Conservation (phyloP, 2,113 vertebrate species). For the Charadrius vociferus region DNA sequence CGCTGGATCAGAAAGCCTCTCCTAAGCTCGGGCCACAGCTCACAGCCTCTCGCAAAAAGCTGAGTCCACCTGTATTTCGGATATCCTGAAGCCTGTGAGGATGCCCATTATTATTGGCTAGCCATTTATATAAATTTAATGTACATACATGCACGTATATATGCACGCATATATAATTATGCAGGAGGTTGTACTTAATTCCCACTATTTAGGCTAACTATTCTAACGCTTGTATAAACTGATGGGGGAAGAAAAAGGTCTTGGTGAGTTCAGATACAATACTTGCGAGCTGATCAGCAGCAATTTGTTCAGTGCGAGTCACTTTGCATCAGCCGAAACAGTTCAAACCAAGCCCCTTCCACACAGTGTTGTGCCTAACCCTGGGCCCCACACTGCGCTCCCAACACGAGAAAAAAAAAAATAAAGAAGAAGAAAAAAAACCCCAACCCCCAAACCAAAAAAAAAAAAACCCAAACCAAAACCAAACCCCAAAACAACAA, state of each 20-base stretch:
- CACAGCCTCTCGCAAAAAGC: background rate
- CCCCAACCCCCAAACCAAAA: background rate
- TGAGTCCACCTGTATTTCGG: background rate
- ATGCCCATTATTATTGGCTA: background rate
- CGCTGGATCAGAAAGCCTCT: background rate
- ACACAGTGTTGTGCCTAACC: constrained; percentile 85
- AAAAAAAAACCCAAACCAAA: background rate
- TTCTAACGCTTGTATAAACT: background rate
- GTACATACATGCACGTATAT: background rate
- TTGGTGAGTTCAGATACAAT: background rate
- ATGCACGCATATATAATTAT: background rate
- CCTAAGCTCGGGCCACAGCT: background rate
- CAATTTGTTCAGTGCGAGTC: background rate
- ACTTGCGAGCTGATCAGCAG: background rate
- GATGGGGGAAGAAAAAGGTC: background rate
- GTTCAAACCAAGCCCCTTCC: constrained; percentile 9
- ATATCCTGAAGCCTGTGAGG: background rate
- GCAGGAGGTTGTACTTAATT: background rate
- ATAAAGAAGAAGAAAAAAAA: background rate
- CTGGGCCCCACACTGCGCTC: constrained; percentile 56
- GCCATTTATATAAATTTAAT: background rate
- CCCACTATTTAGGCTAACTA: background rate
- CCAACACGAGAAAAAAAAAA: constrained; percentile 27
- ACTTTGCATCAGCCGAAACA: background rate
- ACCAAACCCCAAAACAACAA: background rate